phyloP scores from a whole-genome alignment of 2,888 invertebrate species.

The Abrostola tripartita region DNA sequence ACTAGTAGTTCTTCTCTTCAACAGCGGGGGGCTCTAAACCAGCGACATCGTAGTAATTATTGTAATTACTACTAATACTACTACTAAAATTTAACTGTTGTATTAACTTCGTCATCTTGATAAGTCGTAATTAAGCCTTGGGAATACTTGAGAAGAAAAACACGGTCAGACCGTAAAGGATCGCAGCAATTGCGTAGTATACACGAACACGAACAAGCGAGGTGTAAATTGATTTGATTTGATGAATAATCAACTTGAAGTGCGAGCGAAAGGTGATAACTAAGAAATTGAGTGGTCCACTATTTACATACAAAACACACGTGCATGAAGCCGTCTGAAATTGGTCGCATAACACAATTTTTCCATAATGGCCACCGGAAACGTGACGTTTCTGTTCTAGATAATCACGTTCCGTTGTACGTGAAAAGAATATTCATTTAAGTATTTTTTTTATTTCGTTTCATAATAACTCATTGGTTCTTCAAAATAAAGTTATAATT shows the following conservation, averaged over 20 bases:
- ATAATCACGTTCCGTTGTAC: slow-evolving; percentile 62
- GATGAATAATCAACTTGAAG: slow-evolving; percentile 64
- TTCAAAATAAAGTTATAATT: accelerated
- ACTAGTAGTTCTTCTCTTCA: slow-evolving; percentile 74
- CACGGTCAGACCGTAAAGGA: slow-evolving; percentile 79
- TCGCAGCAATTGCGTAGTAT: slow-evolving; percentile 73
- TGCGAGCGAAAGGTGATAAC: slow-evolving; percentile 57
- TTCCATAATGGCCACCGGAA: slow-evolving; percentile 82
- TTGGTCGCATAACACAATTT: slow-evolving; percentile 71
- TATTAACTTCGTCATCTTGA: slow-evolving; percentile 87
- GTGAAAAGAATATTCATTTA: slow-evolving; percentile 8
- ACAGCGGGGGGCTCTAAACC: slow-evolving; percentile 68
- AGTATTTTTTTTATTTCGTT: background rate
- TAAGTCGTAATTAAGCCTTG: slow-evolving; percentile 85
- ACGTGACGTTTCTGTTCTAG: slow-evolving; percentile 69
- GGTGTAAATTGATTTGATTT: slow-evolving; percentile 58
- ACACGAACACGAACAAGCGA: slow-evolving; percentile 62
- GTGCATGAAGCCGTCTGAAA: slow-evolving; percentile 61
- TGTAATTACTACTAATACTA: slow-evolving; percentile 79
- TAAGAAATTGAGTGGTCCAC: slow-evolving; percentile 51
- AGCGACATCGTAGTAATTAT: slow-evolving; percentile 77
- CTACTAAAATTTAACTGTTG: slow-evolving; percentile 88
- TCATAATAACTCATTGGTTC: background rate
- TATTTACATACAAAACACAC: slow-evolving; percentile 60
- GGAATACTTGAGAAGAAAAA: slow-evolving; percentile 75